Base-by-base conservation (phyloP, 2,797 vertebrate species). In the Naso thynnoides region DNA sequence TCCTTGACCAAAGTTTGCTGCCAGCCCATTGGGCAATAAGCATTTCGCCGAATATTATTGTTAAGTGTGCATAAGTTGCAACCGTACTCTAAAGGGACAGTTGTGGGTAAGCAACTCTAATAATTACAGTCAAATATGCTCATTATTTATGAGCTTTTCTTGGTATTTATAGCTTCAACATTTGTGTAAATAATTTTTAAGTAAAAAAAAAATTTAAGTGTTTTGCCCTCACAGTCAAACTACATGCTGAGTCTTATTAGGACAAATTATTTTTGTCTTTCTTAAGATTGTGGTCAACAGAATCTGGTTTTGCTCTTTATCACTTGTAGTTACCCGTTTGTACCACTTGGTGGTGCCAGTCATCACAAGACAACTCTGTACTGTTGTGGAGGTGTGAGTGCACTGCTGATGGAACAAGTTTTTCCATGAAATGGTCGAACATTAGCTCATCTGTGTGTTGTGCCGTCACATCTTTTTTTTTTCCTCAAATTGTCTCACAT, bases 401-500 rank as follows among this genome's bases (percentile, higher is more conserved):
- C 29, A 21, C 60, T 50, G 72, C 52, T 38, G 42, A 54, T 4
- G 24, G 38, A 50, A 58, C 23, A 36, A 31, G 21, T 58, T 62
- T 50, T 61, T 24, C 57, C 33, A 23, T 79, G 59, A 73, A 70
- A 75, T 60, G 47, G 42, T 56, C 19, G 66, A 67, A 64, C 4
- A 4, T 71, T 18, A 47, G 14, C 47, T 59, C 18, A 23, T 19
- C 16, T 74, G 41, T 69, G 39, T 62, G 33, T 53, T 62, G 33
- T 60, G 9, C 69, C 16, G 16, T 41, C 56, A 42, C 50, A 36
- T 24, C 45, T 56, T 68, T 39, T 48, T 56, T 68, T 39, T 55
- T 8, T 76, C 68, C 45, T 74, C 39, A 45, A 8, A 70, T 38
- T 83, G 39, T 90, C 91, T 93, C 89, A 91, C 75, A 85, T 89